Conservation (phyloP, 1,140 invertebrate species). For the Thrips palmi region DNA sequence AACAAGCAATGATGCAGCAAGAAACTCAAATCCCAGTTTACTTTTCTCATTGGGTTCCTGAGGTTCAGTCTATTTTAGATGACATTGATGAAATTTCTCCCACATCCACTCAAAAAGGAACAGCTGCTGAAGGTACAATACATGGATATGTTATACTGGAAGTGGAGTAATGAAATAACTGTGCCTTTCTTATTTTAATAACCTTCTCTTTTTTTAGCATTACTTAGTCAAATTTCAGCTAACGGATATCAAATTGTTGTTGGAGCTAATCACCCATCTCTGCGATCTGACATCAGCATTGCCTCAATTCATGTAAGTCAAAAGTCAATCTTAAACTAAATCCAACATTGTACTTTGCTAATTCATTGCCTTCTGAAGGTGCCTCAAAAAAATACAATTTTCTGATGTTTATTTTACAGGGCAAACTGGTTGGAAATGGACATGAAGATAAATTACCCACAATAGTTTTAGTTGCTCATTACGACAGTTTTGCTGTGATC, state of each 20-base stretch:
- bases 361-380: no score
- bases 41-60: constrained; percentile 54
- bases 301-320: constrained; percentile 40
- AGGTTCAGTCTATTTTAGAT: constrained; percentile 55
- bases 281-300: constrained; percentile 60
- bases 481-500: constrained; percentile 73
- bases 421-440: constrained; percentile 65
- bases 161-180: no score
- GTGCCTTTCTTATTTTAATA: constrained; percentile 8
- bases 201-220: constrained; percentile 29
- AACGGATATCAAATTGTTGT: constrained; percentile 82
- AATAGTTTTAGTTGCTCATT: constrained; percentile 79
- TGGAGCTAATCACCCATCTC: constrained; percentile 42
- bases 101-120: constrained; percentile 31
- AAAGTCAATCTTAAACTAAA: no score
- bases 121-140: constrained; percentile 40
- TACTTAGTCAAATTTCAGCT: constrained; percentile 71
- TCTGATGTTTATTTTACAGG: constrained; percentile 45
- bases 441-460: constrained; percentile 64
- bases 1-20: constrained; percentile 62
- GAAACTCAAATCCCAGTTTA: constrained; percentile 78
- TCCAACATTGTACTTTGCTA: no score
- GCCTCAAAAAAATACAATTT: constrained; percentile 2
- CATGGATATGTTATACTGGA: background rate
- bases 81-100: constrained; percentile 42